Percentiles rank a stretch among this genome's conserved stretches.
phyloP scores from a whole-genome alignment of 2,113 vertebrate species.

The Condylura cristata region DNA sequence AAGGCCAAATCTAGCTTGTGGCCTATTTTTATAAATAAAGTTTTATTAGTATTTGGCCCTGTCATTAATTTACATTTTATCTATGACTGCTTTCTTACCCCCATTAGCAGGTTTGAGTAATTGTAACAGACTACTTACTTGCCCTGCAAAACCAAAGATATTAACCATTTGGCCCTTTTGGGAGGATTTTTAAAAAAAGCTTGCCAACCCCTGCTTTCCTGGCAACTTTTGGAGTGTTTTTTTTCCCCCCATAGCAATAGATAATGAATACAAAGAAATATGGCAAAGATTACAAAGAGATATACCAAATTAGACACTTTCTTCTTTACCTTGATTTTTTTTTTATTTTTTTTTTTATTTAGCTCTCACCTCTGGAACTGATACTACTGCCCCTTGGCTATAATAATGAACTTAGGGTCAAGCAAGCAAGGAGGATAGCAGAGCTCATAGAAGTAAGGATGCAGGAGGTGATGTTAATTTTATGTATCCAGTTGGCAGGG shows the following conservation, averaged over 20 bases:
- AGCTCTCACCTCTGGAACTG: background rate
- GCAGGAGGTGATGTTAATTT: background rate
- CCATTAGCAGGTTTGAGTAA: background rate
- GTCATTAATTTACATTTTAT: background rate
- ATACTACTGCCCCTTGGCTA: background rate
- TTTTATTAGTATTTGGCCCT: background rate
- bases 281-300: background rate
- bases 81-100: background rate
- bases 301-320: background rate
- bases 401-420: too few species aligned
- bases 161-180: background rate
- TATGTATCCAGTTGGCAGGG: background rate
- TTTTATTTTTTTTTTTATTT: background rate
- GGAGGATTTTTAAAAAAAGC: background rate
- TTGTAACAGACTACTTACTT: background rate
- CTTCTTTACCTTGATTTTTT: background rate
- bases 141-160: background rate
- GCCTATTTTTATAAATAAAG: background rate
- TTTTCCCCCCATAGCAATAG: background rate
- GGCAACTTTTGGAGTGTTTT: background rate
- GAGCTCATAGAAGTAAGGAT: background rate
- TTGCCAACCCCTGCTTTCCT: background rate
- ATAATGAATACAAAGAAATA: background rate
- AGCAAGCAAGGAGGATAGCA: background rate
- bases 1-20: background rate